These are phyloP conservation scores for Macroramphosus scolopax DNA, from an alignment of 2,797 vertebrate species.

Conservation along the genomic window DNA sequence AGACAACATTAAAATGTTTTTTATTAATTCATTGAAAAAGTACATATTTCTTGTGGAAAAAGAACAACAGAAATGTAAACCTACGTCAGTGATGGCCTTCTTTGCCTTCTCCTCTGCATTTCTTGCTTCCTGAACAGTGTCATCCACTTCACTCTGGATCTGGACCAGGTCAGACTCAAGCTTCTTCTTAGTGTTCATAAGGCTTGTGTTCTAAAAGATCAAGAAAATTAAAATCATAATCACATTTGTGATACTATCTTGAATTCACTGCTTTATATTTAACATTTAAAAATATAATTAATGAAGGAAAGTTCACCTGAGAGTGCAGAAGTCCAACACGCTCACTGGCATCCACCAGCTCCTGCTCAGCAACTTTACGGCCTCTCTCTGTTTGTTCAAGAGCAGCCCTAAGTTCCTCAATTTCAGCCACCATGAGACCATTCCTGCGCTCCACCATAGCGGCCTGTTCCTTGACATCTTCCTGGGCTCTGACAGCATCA, in stretches of 20 bases:
- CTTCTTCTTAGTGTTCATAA: slow-evolving; percentile 82
- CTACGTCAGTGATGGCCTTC: slow-evolving; percentile 88
- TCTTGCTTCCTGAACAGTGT: slow-evolving; percentile 84
- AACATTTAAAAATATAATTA: too few relatives aligned
- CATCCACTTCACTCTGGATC: slow-evolving; percentile 84
- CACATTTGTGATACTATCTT: background rate
- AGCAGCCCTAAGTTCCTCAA: slow-evolving; percentile 82
- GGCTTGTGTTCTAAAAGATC: slow-evolving; percentile 82
- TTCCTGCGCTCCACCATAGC: slow-evolving; percentile 84
- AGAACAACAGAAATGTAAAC: slow-evolving; percentile 12
- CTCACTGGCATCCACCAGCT: slow-evolving; percentile 82
- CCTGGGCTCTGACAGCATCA: slow-evolving; percentile 79
- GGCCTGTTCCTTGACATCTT: slow-evolving; percentile 88
- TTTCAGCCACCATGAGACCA: slow-evolving; percentile 83
- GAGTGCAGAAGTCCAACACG: slow-evolving; percentile 82
- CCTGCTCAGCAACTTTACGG: slow-evolving; percentile 84
- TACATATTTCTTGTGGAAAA: too few relatives aligned
- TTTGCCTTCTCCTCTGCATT: slow-evolving; percentile 91
- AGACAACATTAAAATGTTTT: background rate
- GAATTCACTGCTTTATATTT: too few relatives aligned
- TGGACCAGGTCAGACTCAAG: slow-evolving; percentile 83
- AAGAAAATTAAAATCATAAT: background rate
- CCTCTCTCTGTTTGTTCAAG: slow-evolving; percentile 86
- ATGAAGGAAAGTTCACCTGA: slow-evolving; percentile 51
- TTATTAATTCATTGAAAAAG: background rate